Evolutionary conservation across 2,113 vertebrate genomes (phyloP).

Genomic region (Mandrillus leucophaeus): DNA sequence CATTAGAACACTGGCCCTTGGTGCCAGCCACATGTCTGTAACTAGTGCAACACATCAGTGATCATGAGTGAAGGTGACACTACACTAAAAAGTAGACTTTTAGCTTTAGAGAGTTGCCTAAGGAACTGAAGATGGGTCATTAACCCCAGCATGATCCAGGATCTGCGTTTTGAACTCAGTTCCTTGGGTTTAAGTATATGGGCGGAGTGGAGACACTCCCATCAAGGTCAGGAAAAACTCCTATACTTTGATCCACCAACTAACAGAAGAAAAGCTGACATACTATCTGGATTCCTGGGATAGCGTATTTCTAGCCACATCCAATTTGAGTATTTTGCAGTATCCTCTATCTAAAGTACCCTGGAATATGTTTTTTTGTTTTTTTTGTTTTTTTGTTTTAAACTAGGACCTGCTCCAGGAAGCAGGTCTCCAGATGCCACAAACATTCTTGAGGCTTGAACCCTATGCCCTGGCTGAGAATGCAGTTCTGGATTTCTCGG

Average conservation of each 20-base stretch:
- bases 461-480: background rate
- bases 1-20: background rate
- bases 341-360: background rate
- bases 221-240: conserved; percentile 8
- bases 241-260: background rate
- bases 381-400: background rate
- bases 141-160: background rate
- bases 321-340: background rate
- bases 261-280: background rate
- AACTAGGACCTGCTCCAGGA: background rate
- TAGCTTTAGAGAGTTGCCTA: background rate
- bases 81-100: background rate
- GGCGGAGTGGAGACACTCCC: background rate
- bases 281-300: background rate
- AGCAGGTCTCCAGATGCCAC: background rate
- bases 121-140: background rate
- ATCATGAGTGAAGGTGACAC: conserved; percentile 41
- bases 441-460: background rate
- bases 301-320: background rate
- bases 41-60: background rate
- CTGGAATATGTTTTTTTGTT: background rate
- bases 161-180: background rate
- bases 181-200: background rate
- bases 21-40: background rate
- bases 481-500: background rate